These are phyloP conservation scores for Kuschelorhynchus macadamiae DNA, from an alignment of 2,888 invertebrate species.

Conservation along the genomic window DNA sequence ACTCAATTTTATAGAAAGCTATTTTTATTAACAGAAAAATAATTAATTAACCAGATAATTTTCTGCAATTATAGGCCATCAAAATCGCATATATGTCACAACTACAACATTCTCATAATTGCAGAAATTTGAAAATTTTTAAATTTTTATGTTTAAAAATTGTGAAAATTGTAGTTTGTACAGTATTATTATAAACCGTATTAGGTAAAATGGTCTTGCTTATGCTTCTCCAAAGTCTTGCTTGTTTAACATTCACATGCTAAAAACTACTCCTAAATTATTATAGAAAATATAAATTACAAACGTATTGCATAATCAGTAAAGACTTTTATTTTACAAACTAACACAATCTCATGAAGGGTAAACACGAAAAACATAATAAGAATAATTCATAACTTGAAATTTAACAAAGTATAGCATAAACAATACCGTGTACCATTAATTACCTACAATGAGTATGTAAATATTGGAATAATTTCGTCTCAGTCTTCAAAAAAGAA, in stretches of 20 bases:
- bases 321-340: too few relatives aligned
- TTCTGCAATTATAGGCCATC: constrained; percentile 29
- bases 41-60: constrained; percentile 33
- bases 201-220: background rate
- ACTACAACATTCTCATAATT: constrained; percentile 28
- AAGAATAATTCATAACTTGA: background rate
- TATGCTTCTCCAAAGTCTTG: background rate
- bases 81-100: constrained; percentile 15
- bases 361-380: background rate
- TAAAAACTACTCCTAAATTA: constrained; percentile 24
- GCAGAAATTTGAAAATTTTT: constrained; percentile 23
- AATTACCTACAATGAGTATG: too few relatives aligned
- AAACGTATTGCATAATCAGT: too few relatives aligned
- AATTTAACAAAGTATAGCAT: too few relatives aligned
- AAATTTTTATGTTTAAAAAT: too few relatives aligned
- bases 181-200: constrained; percentile 3
- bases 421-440: too few relatives aligned
- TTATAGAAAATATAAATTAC: constrained; percentile 31
- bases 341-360: too few relatives aligned
- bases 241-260: too few relatives aligned
- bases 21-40: constrained; percentile 44
- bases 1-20: constrained; percentile 29
- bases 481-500: too few relatives aligned
- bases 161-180: background rate
- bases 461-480: too few relatives aligned